These are phyloP conservation scores for Armadillidium nasatum DNA, from an alignment of 1,140 invertebrate species.

Conservation along the genomic window DNA sequence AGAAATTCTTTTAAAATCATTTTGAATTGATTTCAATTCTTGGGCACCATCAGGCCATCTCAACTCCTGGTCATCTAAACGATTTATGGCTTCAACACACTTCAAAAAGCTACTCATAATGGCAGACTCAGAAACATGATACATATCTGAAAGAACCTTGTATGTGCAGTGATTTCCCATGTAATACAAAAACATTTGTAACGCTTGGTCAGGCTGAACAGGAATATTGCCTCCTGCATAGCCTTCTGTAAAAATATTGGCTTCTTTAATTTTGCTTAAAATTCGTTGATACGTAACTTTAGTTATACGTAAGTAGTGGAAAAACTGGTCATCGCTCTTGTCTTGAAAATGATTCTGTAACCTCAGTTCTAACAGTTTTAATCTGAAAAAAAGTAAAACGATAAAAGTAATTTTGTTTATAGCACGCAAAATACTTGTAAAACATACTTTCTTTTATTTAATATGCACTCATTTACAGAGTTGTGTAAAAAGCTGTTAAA, in stretches of 20 bases:
- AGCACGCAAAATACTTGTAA: no score
- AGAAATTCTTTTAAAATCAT: neutral
- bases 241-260: neutral
- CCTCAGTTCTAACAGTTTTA: no score
- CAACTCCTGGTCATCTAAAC: neutral
- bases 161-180: neutral
- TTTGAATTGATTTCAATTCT: neutral
- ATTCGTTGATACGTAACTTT: no score
- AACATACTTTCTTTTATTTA: no score
- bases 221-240: neutral
- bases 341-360: no score
- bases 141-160: neutral
- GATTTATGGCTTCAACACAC: neutral
- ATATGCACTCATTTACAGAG: no score
- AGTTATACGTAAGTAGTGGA: no score
- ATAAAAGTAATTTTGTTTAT: no score
- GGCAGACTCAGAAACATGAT: neutral
- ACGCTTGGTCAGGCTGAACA: neutral
- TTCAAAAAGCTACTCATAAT: neutral
- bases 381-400: no score
- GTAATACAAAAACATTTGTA: conserved; percentile 1
- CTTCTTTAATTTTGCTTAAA: neutral
- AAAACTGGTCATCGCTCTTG: no score
- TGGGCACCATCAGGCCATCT: neutral
- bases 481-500: no score